Base-by-base conservation (phyloP, 2,797 vertebrate species). In the Helostoma temminkii region DNA sequence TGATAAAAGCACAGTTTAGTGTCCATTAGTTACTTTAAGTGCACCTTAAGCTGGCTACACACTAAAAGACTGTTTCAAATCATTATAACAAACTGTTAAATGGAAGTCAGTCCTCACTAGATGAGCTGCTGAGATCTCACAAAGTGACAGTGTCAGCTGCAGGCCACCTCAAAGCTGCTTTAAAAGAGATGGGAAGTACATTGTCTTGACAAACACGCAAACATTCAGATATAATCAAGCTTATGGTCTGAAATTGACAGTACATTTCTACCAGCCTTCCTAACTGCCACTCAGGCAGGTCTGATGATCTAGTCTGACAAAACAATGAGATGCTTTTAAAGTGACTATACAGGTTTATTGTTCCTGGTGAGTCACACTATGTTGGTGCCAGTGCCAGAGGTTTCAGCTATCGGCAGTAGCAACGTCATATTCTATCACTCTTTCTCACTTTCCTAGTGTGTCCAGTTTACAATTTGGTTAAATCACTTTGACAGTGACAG, bases 41-140 rank as follows among this genome's bases (percentile, higher is more conserved):
- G 76, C 76, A 86, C 73, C 66, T 86, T 82, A 75, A 78, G 45
- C 47, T 37, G 56, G 30, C 45, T 53, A 26, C 41, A 70, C 58
- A 45, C 46, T 18, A 34, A 37, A 58, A 7, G 47, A 61, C 21
- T 21, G 25, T 43, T 26, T 48, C 30, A 67, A 47, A 39, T 34
- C 5, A 43, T 9, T 32, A 16, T 15, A 56, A 16, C 11, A 18
- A 15, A 19, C 28, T 30, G n/a, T 50, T 32, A 4, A 28, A 15
- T 21, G 32, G 26, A 16, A 66, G 11, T 12, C 18, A 53, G 24
- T 34, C 52, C 12, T 49, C 32, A 39, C 18, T 24, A 32, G n/a
- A 43, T 50, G 22, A 65, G 48, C 18, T 49, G n/a, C n/a, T n/a
- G n/a, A n/a, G n/a, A n/a, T n/a, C 62, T 55, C 12, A n/a, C 39